Conservation (phyloP, 2,888 invertebrate genomes). For the Volucella bombylans region DNA sequence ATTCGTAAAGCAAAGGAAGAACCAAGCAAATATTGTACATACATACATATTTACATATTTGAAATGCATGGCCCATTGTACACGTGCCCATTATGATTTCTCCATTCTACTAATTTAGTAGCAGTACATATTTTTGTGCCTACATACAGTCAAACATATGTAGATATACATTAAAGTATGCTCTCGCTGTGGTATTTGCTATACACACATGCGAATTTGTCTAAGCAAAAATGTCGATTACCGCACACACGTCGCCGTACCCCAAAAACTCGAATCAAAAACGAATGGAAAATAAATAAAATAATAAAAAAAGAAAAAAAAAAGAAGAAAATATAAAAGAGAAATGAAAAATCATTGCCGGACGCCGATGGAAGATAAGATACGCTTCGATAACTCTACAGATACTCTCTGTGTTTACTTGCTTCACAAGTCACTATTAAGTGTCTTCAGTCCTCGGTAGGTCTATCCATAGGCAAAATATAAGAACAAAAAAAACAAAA, state of each 20-base stretch:
- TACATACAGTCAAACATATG: background rate
- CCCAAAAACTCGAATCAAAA: constrained; percentile 25
- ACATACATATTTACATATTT: background rate
- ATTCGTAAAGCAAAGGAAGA: background rate
- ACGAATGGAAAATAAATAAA: constrained; percentile 2
- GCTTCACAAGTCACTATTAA: constrained; percentile 8
- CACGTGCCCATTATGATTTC: constrained; percentile 63
- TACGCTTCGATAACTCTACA: constrained; percentile 54
- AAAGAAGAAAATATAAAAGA: constrained; percentile 15
- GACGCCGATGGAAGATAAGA: constrained; percentile 59
- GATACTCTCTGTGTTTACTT: constrained; percentile 23
- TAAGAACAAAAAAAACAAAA: too few species aligned
- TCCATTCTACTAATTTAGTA: constrained; percentile 54
- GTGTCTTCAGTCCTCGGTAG: too few species aligned
- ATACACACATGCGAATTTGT: constrained; percentile 44
- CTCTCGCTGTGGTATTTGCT: background rate
- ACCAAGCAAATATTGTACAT: constrained; percentile 7
- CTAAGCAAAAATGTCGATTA: constrained; percentile 55
- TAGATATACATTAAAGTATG: too few species aligned
- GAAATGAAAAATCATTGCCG: constrained; percentile 60
- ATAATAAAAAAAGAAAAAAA: background rate
- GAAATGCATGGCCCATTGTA: constrained; percentile 35
- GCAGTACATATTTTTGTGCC: constrained; percentile 16
- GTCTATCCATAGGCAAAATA: too few species aligned
- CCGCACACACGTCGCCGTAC: constrained; percentile 35